phyloP scores from a whole-genome alignment of 2,113 vertebrate genomes.

The Clarias gariepinus region DNA sequence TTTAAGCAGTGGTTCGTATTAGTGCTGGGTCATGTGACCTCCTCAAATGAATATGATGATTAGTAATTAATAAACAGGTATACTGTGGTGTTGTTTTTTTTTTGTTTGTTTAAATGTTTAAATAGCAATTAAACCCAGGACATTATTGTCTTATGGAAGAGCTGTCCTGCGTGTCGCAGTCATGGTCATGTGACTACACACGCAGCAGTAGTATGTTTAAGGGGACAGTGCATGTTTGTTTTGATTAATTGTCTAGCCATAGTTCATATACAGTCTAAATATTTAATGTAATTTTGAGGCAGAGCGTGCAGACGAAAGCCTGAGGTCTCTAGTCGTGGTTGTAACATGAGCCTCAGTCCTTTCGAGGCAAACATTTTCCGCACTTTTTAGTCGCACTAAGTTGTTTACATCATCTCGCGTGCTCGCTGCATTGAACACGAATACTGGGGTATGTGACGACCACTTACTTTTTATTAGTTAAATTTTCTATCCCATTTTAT shows the following conservation, averaged over 20 bases:
- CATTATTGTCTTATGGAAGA: no score
- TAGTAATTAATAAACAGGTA: no score
- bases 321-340: not conserved
- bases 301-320: not conserved
- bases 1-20: not conserved
- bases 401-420: not conserved
- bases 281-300: conserved; percentile 24
- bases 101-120: no score
- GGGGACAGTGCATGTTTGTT: no score
- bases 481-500: not conserved
- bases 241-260: no score
- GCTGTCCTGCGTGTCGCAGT: no score
- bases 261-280: conserved; percentile 7
- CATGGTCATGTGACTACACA: no score
- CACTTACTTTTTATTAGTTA: not conserved
- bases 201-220: no score
- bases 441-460: not conserved
- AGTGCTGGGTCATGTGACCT: no score
- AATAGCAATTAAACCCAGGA: no score
- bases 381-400: not conserved
- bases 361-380: not conserved
- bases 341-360: not conserved
- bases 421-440: not conserved
- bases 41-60: no score
- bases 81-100: no score